phyloP scores from a whole-genome alignment of 2,797 vertebrate species.

The Nothura maculosa region DNA sequence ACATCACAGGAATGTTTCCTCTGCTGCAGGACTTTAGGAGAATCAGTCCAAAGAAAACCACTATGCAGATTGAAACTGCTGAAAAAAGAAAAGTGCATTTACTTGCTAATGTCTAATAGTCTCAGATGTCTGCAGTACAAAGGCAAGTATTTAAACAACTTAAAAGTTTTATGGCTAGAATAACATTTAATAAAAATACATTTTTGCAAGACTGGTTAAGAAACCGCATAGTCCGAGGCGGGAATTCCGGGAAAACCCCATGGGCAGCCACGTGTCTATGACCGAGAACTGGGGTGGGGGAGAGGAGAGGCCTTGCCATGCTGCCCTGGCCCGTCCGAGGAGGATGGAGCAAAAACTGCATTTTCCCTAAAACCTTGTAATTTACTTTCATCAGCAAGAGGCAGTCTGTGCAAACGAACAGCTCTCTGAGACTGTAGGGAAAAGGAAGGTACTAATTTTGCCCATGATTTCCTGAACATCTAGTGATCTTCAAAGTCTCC shows the following conservation, averaged over 20 bases:
- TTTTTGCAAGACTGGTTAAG: conserved; percentile 66
- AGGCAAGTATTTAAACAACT: conserved; percentile 70
- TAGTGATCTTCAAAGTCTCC: too few species aligned
- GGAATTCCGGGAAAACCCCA: conserved; percentile 71
- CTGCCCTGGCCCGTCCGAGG: neutral
- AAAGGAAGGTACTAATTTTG: neutral
- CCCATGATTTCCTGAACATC: neutral
- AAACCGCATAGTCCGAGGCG: conserved; percentile 55
- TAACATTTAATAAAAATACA: conserved; percentile 71
- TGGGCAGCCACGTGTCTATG: neutral
- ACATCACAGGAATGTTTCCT: conserved; percentile 22
- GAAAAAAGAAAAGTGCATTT: conserved; percentile 28
- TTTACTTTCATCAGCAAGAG: neutral
- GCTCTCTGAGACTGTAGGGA: neutral
- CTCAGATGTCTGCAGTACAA: conserved; percentile 54
- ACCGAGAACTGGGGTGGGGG: neutral
- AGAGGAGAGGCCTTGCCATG: neutral
- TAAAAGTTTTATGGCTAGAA: conserved; percentile 68
- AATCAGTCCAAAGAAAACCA: conserved; percentile 50
- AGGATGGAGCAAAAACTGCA: neutral
- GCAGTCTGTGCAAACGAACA: neutral
- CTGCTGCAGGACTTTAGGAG: neutral
- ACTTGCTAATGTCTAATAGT: conserved; percentile 49
- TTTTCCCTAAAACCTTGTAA: neutral
- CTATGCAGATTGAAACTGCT: conserved; percentile 21